Base-by-base conservation (phyloP, 2,888 invertebrate species). In the Microplitis deprimator region DNA sequence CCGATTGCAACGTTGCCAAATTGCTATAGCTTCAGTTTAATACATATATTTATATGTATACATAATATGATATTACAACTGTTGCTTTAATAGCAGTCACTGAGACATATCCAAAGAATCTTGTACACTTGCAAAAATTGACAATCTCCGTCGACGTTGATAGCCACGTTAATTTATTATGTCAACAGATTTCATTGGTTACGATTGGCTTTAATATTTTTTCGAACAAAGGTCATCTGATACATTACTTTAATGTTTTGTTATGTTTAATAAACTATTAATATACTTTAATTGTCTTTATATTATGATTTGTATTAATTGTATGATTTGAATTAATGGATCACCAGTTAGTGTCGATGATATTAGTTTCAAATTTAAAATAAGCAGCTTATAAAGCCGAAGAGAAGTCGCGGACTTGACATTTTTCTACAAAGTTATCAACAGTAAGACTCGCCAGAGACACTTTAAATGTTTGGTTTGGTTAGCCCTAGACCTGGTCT, bases 1-100 rank as follows among this genome's bases (percentile, higher is more conserved):
- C 77, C 64, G 73, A 78, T 79, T 62, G 76, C 82, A 77, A 77
- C 73, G 81, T 82, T 82, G 81, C 81, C 81, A 82, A 79, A 75
- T 38, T 68, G 67, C 67, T 67, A 38, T 20, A 16, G 17, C 65
- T 5, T 62, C 29, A n/a, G 39, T 61, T n/a, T 50, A 17, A 20
- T 70, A 20, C 17, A 40, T 62, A 38, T 60, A 67, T 70, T 61
- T 50, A 50, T 70, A 50, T 50, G 13, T 60, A 70, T 70, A 72
- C 61, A 41, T 67, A 41, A 70, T 59, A 75, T 29, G 13, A 50
- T 50, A 50, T 50, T 13, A 50, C 50, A 50, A 50, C 13, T 50
- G 50, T 50, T 50, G 50, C 50, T 50, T 50, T 50, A 13, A 50
- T 50, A 50, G 8, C 62, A 62, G 20, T 62, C 10, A 62, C 17